Evolutionary conservation across 2,797 vertebrate species (phyloP).

Genomic region (Pipistrellus pipistrellus): DNA sequence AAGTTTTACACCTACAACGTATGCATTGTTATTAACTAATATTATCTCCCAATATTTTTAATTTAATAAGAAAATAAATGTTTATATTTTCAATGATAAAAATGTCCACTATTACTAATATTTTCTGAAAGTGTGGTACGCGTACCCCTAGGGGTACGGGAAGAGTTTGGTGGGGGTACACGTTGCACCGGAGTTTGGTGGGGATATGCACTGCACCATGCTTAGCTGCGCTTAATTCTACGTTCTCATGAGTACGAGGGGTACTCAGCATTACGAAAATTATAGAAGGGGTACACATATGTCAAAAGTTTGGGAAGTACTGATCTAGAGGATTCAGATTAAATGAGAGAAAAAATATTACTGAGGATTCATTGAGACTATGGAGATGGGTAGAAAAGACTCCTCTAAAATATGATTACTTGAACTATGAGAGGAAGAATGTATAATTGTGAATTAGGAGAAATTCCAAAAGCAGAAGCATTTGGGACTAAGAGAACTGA

Average conservation of each 20-base stretch:
- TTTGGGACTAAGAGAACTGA: neutral
- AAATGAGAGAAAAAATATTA: neutral
- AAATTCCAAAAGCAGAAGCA: neutral
- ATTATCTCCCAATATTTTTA: neutral
- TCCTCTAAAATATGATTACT: neutral
- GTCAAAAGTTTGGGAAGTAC: too few relatives aligned
- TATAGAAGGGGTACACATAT: too few relatives aligned
- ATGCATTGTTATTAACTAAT: neutral
- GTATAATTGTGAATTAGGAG: neutral
- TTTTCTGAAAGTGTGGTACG: too few relatives aligned
- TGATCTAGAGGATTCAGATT: neutral
- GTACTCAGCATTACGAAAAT: too few relatives aligned
- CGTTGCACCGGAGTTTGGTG: too few relatives aligned
- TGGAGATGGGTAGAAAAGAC: neutral
- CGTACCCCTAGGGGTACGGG: too few relatives aligned
- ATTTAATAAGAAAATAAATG: neutral
- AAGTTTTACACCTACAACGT: neutral
- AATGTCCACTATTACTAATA: neutral
- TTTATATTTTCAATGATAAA: neutral
- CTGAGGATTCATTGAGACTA: neutral
- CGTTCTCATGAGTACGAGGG: too few relatives aligned
- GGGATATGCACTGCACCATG: too few relatives aligned
- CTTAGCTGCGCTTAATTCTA: too few relatives aligned
- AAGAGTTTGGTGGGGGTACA: too few relatives aligned
- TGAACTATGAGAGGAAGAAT: neutral